Percentiles rank a stretch among this genome's conserved stretches.
Evolutionary conservation across 2,113 vertebrate genomes (phyloP).

Genomic region (Onychorhynchus coronatus): DNA sequence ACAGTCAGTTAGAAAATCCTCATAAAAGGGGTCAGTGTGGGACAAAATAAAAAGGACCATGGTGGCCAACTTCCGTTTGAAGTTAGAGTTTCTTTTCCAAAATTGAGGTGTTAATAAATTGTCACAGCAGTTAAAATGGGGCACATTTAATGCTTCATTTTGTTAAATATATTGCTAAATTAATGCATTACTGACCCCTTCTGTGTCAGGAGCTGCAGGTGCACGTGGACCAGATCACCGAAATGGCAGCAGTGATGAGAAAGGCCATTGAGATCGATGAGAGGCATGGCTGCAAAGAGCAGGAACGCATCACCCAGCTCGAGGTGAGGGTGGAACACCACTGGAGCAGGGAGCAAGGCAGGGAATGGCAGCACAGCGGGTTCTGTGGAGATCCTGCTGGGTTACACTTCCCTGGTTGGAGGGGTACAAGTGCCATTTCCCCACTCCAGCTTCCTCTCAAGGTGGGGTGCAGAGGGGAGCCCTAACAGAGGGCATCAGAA

Average conservation of each 20-base stretch:
- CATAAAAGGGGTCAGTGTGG: neutral
- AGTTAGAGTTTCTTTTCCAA: neutral
- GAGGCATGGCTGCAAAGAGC: conserved; percentile 85
- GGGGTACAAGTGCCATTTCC: neutral
- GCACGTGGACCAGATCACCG: conserved; percentile 94
- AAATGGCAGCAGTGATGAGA: conserved; percentile 97
- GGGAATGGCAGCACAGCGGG: too few species aligned
- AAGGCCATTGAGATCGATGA: conserved; percentile 96
- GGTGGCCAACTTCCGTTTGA: neutral
- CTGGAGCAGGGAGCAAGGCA: neutral
- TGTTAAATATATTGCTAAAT: neutral
- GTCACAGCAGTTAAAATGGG: neutral
- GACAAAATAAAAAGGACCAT: neutral
- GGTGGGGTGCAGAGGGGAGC: neutral
- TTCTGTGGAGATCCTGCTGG: neutral
- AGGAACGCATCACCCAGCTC: conserved; percentile 90
- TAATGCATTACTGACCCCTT: neutral
- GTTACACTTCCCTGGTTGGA: neutral
- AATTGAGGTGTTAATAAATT: neutral
- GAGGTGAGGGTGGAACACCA: conserved; percentile 76
- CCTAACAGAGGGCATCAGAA: neutral
- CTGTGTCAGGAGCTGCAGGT: conserved; percentile 81
- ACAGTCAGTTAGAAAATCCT: neutral
- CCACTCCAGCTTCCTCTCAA: neutral
- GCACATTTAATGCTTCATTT: neutral